phyloP scores from a whole-genome alignment of 1,140 invertebrate genomes.

The Drosophila rhopaloa region DNA sequence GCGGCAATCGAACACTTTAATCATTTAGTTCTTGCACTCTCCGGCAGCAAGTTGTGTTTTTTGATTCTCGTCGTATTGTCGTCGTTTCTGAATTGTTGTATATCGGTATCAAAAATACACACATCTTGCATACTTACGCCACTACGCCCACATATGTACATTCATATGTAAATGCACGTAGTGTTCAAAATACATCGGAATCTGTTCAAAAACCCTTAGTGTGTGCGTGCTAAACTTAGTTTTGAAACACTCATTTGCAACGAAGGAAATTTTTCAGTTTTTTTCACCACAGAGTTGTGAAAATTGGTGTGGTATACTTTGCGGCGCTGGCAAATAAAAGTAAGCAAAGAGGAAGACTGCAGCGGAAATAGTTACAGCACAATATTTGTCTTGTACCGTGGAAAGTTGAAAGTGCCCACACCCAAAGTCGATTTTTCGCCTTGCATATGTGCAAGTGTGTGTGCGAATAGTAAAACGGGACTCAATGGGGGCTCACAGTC shows the following conservation, averaged over 20 bases:
- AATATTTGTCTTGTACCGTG: constrained; percentile 42
- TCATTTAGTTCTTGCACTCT: constrained; percentile 85
- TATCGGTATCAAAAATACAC: constrained; percentile 76
- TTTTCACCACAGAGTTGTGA: constrained; percentile 40
- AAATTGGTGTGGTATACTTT: constrained; percentile 53
- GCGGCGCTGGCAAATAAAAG: constrained; percentile 50
- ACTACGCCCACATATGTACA: constrained; percentile 29
- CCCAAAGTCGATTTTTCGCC: constrained; percentile 78
- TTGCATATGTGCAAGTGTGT: constrained; percentile 37
- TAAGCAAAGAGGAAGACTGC: constrained; percentile 46
- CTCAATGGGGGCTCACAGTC: constrained; percentile 61
- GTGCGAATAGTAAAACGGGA: constrained; percentile 62
- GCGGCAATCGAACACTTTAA: constrained; percentile 76
- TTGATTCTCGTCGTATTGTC: constrained; percentile 81
- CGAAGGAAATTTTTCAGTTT: constrained; percentile 34
- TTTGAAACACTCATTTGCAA: constrained; percentile 67
- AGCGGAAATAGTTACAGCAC: constrained; percentile 35
- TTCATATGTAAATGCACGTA: constrained; percentile 29
- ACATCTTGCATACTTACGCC: constrained; percentile 69
- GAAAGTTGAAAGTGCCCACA: constrained; percentile 58
- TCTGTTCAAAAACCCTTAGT: constrained; percentile 41
- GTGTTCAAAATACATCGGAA: constrained; percentile 54
- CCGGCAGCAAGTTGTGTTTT: constrained; percentile 84
- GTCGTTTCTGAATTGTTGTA: constrained; percentile 82
- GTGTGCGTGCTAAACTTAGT: constrained; percentile 60